Percentiles rank a stretch among this genome's conserved stretches.
These are phyloP conservation scores for Vireo griseus DNA, from an alignment of 2,797 vertebrate genomes.

Conservation along the genomic window DNA sequence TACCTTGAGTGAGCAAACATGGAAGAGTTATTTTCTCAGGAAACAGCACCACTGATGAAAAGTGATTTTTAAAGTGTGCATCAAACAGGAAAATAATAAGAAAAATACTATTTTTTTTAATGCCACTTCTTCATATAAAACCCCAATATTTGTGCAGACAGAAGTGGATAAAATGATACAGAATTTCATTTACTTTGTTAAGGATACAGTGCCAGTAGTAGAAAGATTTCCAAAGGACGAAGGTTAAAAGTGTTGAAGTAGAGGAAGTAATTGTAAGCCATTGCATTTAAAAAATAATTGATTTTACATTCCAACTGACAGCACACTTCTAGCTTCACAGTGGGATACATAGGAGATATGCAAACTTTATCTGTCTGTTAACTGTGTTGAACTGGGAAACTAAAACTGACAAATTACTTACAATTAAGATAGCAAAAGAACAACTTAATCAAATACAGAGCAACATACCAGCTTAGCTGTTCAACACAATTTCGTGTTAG, in stretches of 20 bases:
- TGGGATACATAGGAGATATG: background rate
- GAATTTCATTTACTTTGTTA: background rate
- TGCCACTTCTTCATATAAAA: accelerated
- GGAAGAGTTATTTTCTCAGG: background rate
- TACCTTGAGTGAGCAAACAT: background rate
- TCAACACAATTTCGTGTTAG: background rate
- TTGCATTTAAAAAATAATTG: background rate
- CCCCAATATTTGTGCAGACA: background rate
- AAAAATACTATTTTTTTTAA: background rate
- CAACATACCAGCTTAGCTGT: background rate
- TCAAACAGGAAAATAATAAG: background rate
- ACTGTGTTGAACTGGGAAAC: background rate
- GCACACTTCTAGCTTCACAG: background rate
- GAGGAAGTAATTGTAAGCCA: background rate
- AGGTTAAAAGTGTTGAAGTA: background rate
- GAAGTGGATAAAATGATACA: background rate
- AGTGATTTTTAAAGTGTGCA: background rate
- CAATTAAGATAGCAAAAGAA: conserved; percentile 21
- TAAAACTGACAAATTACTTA: conserved; percentile 32
- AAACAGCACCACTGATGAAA: background rate
- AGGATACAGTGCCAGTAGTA: background rate
- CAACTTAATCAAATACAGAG: background rate
- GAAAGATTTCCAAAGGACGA: background rate
- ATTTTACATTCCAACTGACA: background rate
- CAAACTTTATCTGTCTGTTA: background rate